A percentile compares a stretch with the other conserved stretches of the same genome.
phyloP scores from a whole-genome alignment of 2,113 vertebrate species.

The Aspiorhynchus laticeps region DNA sequence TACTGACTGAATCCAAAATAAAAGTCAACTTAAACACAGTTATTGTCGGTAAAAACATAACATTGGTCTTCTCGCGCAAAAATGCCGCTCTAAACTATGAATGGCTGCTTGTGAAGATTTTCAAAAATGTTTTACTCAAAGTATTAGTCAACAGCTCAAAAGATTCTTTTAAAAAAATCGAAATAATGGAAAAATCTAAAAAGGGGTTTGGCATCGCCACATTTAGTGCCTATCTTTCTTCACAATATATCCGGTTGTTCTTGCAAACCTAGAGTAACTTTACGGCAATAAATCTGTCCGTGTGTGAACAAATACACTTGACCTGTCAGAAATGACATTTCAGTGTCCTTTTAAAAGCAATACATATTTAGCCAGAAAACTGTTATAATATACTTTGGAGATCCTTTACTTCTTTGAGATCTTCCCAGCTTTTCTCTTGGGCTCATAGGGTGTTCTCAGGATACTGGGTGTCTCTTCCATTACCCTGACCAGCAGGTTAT shows the following conservation, averaged over 20 bases:
- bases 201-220: conserved; percentile 36
- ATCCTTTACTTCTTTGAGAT: conserved; percentile 80
- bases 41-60: conserved; percentile 40
- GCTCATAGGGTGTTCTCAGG: conserved; percentile 94
- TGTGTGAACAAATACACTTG: not conserved
- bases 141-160: not conserved
- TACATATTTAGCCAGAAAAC: not conserved
- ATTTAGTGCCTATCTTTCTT: not conserved
- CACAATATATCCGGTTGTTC: not conserved
- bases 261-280: not conserved
- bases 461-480: conserved; percentile 99
- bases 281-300: not conserved
- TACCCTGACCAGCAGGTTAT: conserved; percentile 93
- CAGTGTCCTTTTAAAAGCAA: not conserved
- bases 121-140: not conserved
- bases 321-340: not conserved
- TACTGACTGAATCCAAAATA: conserved; percentile 13
- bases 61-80: conserved; percentile 4
- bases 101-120: conserved; percentile 17
- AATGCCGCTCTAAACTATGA: not conserved
- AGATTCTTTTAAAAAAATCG: not conserved
- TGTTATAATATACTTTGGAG: not conserved
- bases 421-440: conserved; percentile 93
- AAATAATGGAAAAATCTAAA: not conserved
- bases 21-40: conserved; percentile 39